Base-by-base conservation (phyloP, 2,888 invertebrate species). In the Xylophagus ater region DNA sequence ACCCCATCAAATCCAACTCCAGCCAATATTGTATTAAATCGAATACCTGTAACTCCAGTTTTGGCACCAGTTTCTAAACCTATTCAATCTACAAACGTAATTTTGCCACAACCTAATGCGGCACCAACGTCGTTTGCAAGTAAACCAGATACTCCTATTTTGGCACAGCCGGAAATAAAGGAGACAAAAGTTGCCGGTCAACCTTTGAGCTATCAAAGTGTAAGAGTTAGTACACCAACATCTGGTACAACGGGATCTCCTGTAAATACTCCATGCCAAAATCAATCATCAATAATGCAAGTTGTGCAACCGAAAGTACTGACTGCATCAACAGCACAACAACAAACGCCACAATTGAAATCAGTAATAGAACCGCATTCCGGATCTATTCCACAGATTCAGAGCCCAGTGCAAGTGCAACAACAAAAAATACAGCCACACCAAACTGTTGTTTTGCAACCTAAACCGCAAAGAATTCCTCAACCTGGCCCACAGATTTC, bases 11-110 rank as follows among this genome's bases (percentile, higher is more conserved):
- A 64, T 65, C 54, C 57, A 67, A 50, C 31, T n/a, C 7, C 26
- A 4, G 13, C 42, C 8, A 47, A 36, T 19, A 31, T 47, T 1
- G 23, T 46, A 4, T 67, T 71, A 41, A 74, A 69, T 51, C 58
- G 76, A 32, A 57, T 76, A 42, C 73, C 76, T 19, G 70, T 73
- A 28, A 70, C 73, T 17, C 70, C 76, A 25, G 69, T 75, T 18
- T 59, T 74, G 49, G 60, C 71, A 10, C 68, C 70, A 19, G 71
- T 72, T 49, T 64, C 74, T 5, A 76, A 76, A 58, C 71, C 73
- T 44, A 53, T 73, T 24, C 71, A 66, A 55, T 56, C 69, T 2
- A 68, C 66, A 39, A 72, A 69, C 41, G 57, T 64, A 21, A 49
- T 60, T 38, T 47, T 65, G 25, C 62, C 63, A 34, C 65, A 65